Percentiles rank a stretch among this genome's conserved stretches.
These are phyloP conservation scores for Pheosia gnoma DNA, from an alignment of 2,888 invertebrate genomes.

Conservation along the genomic window DNA sequence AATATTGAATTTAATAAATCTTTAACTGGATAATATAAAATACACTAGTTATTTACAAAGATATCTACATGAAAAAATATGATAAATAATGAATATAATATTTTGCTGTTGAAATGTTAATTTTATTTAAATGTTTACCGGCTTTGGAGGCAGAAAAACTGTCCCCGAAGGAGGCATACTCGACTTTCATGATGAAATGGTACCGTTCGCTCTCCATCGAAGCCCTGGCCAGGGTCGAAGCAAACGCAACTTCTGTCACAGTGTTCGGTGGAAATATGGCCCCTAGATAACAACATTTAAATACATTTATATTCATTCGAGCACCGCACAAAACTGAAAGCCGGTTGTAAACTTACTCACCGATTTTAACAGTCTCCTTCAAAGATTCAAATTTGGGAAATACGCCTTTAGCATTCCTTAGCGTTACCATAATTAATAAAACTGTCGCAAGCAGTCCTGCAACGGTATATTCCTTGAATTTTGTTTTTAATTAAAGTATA, in stretches of 20 bases:
- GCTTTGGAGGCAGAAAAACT: slow-evolving; percentile 74
- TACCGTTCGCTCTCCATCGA: slow-evolving; percentile 75
- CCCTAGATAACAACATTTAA: slow-evolving; percentile 45
- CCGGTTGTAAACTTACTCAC: slow-evolving; percentile 52
- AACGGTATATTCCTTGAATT: slow-evolving; percentile 38
- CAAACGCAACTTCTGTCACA: slow-evolving; percentile 71
- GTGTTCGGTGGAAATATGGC: slow-evolving; percentile 74
- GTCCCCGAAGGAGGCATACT: slow-evolving; percentile 64
- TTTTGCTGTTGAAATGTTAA: no score
- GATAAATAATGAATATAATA: no score
- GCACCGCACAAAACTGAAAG: slow-evolving; percentile 15
- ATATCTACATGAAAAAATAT: no score
- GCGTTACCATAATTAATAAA: slow-evolving; percentile 46
- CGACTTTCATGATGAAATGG: slow-evolving; percentile 60
- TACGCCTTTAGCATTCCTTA: slow-evolving; percentile 52
- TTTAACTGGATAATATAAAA: no score
- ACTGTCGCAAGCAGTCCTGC: slow-evolving; percentile 57
- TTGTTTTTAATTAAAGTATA: slow-evolving; percentile 28
- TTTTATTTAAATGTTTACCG: slow-evolving; percentile 41
- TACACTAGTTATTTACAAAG: no score
- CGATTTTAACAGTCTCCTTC: slow-evolving; percentile 65
- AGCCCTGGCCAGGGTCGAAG: slow-evolving; percentile 66
- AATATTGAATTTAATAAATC: no score
- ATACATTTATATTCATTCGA: background rate
- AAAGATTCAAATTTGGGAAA: slow-evolving; percentile 67